Evolutionary conservation across 2,113 vertebrate genomes (phyloP), one percentile per base, ranked within the genome.

Genomic region (Rhineura floridana): DNA sequence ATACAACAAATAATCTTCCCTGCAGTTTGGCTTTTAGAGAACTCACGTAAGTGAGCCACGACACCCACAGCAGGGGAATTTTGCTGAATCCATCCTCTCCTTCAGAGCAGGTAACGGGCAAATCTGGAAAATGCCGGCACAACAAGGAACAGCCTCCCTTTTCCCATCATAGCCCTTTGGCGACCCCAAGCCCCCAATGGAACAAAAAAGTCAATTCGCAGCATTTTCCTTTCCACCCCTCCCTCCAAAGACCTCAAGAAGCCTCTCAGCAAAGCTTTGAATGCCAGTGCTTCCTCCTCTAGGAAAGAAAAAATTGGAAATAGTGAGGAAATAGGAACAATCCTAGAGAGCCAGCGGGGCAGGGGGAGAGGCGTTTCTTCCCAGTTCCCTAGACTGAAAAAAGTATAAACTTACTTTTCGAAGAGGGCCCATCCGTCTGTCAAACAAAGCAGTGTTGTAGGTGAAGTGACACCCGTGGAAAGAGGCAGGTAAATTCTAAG

Each of bases 371-470:
- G 4, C 15, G 5, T 9, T 46, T 44, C 39, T 59, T 6, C 0
- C 2, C 19, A 3, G 36, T n/a, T 46, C 15, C 19, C 19, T 10
- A 12, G 10, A 30, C 67, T 17, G 25, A 9, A 10, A 9, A 10
- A 87, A 7, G 59, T 55, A 62, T 23, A 59, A 48, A 93, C 93
- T 92, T 89, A 93, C 91, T 89, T 88, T 48, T 28, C 39, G 12
- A 63, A 2, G 59, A 48, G 46, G 36, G 69, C 33, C 3, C 10
- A 33, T 25, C 39, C 63, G 50, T 48, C 77, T 28, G 5, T 42
- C 36, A 44, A 46, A n/a, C 12, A 36, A 86, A 21, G 17, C 4
- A 15, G 30, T 11, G 28, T 25, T 33, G 10, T 62, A 33, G 52
- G 23, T 21, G 63, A 67, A 48, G 21, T 7, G 33, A 55, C 9